Conservation (phyloP, 2,113 vertebrate species). For the Aix galericulata region DNA sequence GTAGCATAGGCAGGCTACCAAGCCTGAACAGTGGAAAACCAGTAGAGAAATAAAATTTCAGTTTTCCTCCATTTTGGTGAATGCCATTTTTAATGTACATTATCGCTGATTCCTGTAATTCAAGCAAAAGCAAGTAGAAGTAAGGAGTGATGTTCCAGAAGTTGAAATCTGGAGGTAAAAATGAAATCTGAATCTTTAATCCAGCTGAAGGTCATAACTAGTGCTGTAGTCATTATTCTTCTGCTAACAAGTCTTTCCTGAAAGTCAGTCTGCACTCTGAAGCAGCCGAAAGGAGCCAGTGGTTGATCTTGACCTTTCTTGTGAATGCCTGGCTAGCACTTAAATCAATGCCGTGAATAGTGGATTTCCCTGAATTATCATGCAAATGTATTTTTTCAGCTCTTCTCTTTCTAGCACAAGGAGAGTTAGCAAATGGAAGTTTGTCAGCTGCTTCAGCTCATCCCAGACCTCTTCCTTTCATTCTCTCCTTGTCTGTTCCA, state of each 20-base stretch:
- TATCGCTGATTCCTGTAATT: conserved; percentile 1
- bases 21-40: neutral
- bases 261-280: neutral
- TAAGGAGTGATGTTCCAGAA: neutral
- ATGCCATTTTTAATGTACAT: neutral
- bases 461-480: neutral
- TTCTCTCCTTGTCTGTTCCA: conserved; percentile 6
- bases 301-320: neutral
- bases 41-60: neutral
- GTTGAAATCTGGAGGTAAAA: neutral
- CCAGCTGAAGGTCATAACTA: neutral
- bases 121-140: neutral
- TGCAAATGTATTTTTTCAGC: neutral
- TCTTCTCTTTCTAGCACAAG: neutral
- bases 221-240: neutral
- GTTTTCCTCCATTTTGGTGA: neutral
- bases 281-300: neutral
- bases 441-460: conserved; percentile 36
- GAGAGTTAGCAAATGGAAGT: conserved; percentile 25
- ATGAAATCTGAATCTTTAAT: neutral
- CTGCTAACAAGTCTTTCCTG: neutral
- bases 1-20: neutral
- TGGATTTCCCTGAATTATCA: neutral
- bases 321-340: neutral
- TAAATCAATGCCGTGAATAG: neutral